phyloP scores from a whole-genome alignment of 2,888 invertebrate genomes.

The Terebella lapidaria region DNA sequence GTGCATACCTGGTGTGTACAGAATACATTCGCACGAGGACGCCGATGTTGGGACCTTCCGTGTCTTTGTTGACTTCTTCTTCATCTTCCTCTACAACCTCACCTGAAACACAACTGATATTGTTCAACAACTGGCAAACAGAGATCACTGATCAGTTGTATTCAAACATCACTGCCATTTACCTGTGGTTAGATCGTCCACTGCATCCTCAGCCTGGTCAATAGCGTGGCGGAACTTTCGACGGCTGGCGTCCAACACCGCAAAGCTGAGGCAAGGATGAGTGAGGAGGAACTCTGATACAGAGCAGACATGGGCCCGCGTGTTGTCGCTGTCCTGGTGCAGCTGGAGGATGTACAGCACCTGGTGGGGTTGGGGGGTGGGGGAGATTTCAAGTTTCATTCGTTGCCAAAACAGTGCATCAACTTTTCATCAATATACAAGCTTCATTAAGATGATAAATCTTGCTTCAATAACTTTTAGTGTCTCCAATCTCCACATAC shows the following conservation, averaged over 20 bases:
- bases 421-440: too few relatives aligned
- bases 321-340: slow-evolving; percentile 48
- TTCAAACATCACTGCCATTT: too few relatives aligned
- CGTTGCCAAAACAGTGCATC: too few relatives aligned
- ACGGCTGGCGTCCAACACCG: slow-evolving; percentile 69
- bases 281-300: slow-evolving; percentile 83
- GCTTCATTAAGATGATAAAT: too few relatives aligned
- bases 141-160: too few relatives aligned
- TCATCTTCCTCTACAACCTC: slow-evolving; percentile 53
- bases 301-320: slow-evolving; percentile 46
- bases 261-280: slow-evolving; percentile 82
- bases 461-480: too few relatives aligned
- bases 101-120: slow-evolving; percentile 28
- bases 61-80: slow-evolving; percentile 49
- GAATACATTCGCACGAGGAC: slow-evolving; percentile 45
- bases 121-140: too few relatives aligned
- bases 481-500: too few relatives aligned
- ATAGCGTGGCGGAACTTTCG: slow-evolving; percentile 37
- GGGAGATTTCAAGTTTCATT: too few relatives aligned
- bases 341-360: slow-evolving; percentile 77
- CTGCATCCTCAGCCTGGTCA: slow-evolving; percentile 14
- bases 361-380: too few relatives aligned
- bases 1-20: slow-evolving; percentile 46
- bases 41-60: slow-evolving; percentile 30
- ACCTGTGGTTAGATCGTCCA: slow-evolving; percentile 50